These are phyloP conservation scores for Andrena hattorfiana DNA, from an alignment of 2,888 invertebrate genomes.

Conservation along the genomic window DNA sequence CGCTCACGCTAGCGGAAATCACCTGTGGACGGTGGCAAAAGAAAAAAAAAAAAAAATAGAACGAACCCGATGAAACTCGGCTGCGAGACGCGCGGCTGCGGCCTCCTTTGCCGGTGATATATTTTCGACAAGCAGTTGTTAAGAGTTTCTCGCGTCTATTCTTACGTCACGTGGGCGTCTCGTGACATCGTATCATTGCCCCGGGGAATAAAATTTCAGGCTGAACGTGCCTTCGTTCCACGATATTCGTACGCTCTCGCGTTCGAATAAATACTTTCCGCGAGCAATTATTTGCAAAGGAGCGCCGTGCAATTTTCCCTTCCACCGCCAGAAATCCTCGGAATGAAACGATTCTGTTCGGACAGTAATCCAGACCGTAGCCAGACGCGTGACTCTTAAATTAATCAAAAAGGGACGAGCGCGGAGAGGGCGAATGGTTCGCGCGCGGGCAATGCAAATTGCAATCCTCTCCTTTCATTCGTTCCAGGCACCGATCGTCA, in stretches of 20 bases:
- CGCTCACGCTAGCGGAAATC: conserved; percentile 79
- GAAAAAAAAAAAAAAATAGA: conserved; percentile 31
- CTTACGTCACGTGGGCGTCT: background rate
- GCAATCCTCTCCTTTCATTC: conserved; percentile 65
- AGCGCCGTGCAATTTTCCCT: background rate
- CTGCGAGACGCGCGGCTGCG: conserved; percentile 30
- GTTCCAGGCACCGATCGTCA: conserved; percentile 69
- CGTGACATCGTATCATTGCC: background rate
- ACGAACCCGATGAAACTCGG: conserved; percentile 52
- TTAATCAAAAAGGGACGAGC: conserved; percentile 46
- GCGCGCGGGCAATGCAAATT: conserved; percentile 72
- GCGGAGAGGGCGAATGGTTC: conserved; percentile 21
- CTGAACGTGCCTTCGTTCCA: too few species aligned
- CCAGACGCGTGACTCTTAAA: conserved; percentile 50
- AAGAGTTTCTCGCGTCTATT: conserved; percentile 38
- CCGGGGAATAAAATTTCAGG: background rate
- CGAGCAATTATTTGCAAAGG: conserved; percentile 18
- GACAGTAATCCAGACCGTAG: conserved; percentile 17
- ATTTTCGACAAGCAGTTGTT: conserved; percentile 54
- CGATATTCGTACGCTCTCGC: background rate
- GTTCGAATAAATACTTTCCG: background rate
- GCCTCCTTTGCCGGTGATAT: conserved; percentile 36
- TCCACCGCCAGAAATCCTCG: conserved; percentile 13
- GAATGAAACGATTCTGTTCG: conserved; percentile 13
- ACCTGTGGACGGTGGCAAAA: conserved; percentile 56